Evolutionary conservation across 2,888 invertebrate genomes (phyloP).

Genomic region (Hydraecia micacea): DNA sequence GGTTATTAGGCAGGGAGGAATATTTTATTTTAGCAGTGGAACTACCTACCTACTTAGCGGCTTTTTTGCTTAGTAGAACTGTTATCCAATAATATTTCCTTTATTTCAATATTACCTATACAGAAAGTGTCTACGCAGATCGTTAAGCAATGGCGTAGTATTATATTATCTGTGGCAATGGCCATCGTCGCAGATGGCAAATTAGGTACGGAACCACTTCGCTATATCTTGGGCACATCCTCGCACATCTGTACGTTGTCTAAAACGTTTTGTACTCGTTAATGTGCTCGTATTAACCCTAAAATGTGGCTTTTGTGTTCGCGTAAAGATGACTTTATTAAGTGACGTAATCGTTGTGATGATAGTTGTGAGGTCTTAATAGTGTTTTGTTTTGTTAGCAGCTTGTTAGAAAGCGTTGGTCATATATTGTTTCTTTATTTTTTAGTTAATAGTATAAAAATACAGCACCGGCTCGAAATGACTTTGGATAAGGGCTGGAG

Average conservation of each 20-base stretch:
- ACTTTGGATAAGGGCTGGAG: not conserved
- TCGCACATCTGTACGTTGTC: constrained; percentile 46
- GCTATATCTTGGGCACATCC: constrained; percentile 33
- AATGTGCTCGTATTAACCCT: constrained; percentile 53
- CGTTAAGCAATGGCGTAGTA: constrained; percentile 28
- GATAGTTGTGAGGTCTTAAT: not conserved
- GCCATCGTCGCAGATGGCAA: constrained; percentile 55
- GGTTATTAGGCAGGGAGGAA: not conserved
- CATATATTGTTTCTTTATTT: not conserved
- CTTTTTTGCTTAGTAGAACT: not conserved
- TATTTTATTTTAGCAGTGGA: not conserved
- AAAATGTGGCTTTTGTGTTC: constrained; percentile 27
- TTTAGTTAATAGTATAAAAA: not conserved
- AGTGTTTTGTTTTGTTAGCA: too few species aligned
- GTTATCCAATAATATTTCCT: not conserved
- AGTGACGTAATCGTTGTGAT: constrained; percentile 8
- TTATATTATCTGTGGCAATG: too few species aligned
- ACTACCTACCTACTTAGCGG: not conserved
- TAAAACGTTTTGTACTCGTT: constrained; percentile 43
- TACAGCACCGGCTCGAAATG: too few species aligned
- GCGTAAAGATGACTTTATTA: constrained; percentile 16
- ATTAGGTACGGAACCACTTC: constrained; percentile 56
- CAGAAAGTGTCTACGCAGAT: not conserved
- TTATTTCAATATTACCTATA: not conserved
- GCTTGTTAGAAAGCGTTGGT: not conserved